These are phyloP conservation scores for Ctenopoma kingsleyae DNA, from an alignment of 2,797 vertebrate species.

Conservation along the genomic window DNA sequence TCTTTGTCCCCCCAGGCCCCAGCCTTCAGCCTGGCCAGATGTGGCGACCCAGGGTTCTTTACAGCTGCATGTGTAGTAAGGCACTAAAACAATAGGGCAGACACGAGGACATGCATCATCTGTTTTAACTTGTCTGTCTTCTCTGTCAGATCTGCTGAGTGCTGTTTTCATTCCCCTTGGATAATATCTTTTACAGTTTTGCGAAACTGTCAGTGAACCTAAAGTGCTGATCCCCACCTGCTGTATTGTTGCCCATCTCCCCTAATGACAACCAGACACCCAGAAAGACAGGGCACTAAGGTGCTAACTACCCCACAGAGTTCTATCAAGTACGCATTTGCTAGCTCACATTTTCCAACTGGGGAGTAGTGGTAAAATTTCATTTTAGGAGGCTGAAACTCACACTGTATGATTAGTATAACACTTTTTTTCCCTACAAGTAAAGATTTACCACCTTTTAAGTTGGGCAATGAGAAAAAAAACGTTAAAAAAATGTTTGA, in stretches of 20 bases:
- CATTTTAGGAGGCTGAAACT: slow-evolving; percentile 3
- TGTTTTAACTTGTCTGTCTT: slow-evolving; percentile 85
- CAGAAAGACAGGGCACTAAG: slow-evolving; percentile 65
- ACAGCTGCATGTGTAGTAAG: slow-evolving; percentile 71
- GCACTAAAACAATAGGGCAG: slow-evolving; percentile 63
- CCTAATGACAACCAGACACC: slow-evolving; percentile 81
- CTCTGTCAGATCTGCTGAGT: slow-evolving; percentile 80
- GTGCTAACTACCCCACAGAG: slow-evolving; percentile 73
- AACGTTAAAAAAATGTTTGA: slow-evolving; percentile 5
- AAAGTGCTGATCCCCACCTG: slow-evolving; percentile 73
- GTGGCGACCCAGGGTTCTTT: slow-evolving; percentile 74
- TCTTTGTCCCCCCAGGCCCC: slow-evolving; percentile 62
- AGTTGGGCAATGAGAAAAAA: slow-evolving; percentile 3
- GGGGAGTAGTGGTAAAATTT: slow-evolving; percentile 35
- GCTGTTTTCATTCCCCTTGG: slow-evolving; percentile 81
- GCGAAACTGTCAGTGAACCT: slow-evolving; percentile 77
- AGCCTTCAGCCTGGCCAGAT: slow-evolving; percentile 78
- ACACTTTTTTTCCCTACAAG: slow-evolving; percentile 31
- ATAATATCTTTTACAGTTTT: slow-evolving; percentile 86
- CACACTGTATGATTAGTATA: slow-evolving; percentile 25
- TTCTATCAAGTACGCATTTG: slow-evolving; percentile 51
- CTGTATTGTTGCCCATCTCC: slow-evolving; percentile 71
- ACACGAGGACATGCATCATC: slow-evolving; percentile 74
- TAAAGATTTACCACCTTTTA: slow-evolving; percentile 41
- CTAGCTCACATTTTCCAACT: slow-evolving; percentile 58